A percentile compares a stretch with the other conserved stretches of the same genome.
Evolutionary conservation across 2,888 invertebrate genomes (phyloP).

Genomic region (Ochropleura leucogaster): DNA sequence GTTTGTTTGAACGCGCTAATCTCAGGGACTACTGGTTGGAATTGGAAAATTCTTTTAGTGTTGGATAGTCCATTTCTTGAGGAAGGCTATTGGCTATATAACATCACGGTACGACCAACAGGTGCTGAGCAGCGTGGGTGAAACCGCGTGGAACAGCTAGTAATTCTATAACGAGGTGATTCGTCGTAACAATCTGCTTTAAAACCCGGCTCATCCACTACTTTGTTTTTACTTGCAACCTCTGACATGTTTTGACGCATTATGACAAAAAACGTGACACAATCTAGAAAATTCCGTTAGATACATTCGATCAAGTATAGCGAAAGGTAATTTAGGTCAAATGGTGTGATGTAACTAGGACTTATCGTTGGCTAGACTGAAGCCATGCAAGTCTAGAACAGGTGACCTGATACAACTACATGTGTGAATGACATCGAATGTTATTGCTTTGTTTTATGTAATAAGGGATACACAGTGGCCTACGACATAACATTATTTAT

Average conservation of each 20-base stretch:
- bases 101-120: no score
- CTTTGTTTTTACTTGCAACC: no score
- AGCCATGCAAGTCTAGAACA: conserved; percentile 53
- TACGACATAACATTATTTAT: no score
- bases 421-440: conserved; percentile 54
- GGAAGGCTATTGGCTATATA: no score
- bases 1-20: no score
- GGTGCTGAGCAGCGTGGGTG: no score
- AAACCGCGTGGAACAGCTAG: no score
- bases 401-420: conserved; percentile 50
- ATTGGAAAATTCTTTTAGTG: no score
- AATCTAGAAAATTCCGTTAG: conserved; percentile 46
- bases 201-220: conserved; percentile 11
- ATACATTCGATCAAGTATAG: conserved; percentile 53
- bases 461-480: no score
- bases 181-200: not conserved
- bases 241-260: conserved; percentile 27
- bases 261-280: conserved; percentile 45
- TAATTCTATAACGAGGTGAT: not conserved
- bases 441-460: conserved; percentile 31
- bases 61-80: no score
- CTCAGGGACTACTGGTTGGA: no score
- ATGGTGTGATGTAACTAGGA: conserved; percentile 58
- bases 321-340: conserved; percentile 64
- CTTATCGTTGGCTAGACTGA: conserved; percentile 63